Evolutionary conservation across 2,888 invertebrate species (phyloP).

Genomic region (Pachymerium ferrugineum): DNA sequence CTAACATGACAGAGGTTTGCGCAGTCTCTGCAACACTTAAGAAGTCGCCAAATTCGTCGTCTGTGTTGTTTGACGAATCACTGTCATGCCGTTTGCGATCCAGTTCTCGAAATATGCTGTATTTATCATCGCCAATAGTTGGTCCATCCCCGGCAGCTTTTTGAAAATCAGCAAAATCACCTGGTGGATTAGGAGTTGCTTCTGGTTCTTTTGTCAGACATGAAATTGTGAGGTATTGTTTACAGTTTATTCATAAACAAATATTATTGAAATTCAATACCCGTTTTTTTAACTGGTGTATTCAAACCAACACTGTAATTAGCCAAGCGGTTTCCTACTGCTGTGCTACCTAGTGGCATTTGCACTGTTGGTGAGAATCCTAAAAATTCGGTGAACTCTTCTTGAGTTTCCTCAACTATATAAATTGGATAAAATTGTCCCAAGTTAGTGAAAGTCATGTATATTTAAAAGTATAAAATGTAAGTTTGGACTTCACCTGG

Average conservation of each 20-base stretch:
- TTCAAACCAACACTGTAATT: conserved; percentile 14
- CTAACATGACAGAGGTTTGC: no score
- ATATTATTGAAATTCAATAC: neutral
- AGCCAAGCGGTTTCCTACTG: conserved; percentile 20
- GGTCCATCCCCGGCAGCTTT: neutral
- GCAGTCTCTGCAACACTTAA: conserved; percentile 28
- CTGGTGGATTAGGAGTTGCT: no score
- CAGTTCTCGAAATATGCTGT: conserved; percentile 38
- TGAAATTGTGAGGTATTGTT: no score
- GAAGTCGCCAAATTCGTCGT: conserved; percentile 39
- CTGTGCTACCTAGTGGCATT: neutral
- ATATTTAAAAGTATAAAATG: no score
- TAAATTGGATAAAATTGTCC: no score
- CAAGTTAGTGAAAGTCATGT: no score
- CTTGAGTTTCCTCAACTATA: neutral
- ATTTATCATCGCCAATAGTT: conserved; percentile 36
- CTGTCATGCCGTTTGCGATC: conserved; percentile 13
- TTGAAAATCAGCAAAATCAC: neutral
- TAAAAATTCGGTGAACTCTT: neutral
- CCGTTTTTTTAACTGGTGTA: neutral
- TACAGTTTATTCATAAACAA: neutral
- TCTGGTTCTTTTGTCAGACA: no score
- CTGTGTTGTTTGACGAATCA: neutral
- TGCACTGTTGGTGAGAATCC: neutral
- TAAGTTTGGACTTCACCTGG: no score